Evolutionary conservation across 2,888 invertebrate species (phyloP).

Genomic region (Cantharis rustica): DNA sequence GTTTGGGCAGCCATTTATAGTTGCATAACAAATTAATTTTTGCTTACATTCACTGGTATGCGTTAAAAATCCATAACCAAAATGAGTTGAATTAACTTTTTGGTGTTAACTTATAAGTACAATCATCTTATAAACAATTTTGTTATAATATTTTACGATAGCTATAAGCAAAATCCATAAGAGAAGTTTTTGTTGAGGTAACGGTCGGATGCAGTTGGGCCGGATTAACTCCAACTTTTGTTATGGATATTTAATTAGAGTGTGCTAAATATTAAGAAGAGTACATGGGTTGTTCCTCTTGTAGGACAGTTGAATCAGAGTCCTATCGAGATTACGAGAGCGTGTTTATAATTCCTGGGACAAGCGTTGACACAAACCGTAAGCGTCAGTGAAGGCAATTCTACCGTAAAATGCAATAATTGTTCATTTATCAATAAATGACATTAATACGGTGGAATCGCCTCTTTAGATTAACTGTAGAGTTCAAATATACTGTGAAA

Average conservation of each 20-base stretch:
- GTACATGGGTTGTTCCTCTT: slow-evolving; percentile 45
- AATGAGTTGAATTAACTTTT: background rate
- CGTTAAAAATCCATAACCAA: background rate
- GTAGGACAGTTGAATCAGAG: slow-evolving; percentile 63
- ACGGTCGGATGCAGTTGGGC: background rate
- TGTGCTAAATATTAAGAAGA: slow-evolving; percentile 6
- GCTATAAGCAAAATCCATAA: background rate
- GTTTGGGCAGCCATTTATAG: background rate
- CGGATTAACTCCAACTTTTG: background rate
- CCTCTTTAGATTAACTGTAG: slow-evolving; percentile 48
- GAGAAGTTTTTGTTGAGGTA: background rate
- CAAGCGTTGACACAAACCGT: slow-evolving; percentile 68
- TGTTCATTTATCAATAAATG: background rate
- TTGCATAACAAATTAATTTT: slow-evolving; percentile 1
- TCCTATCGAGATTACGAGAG: slow-evolving; percentile 75
- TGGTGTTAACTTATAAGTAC: background rate
- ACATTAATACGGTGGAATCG: slow-evolving; percentile 45
- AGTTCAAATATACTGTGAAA: slow-evolving; percentile 45
- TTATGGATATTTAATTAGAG: background rate
- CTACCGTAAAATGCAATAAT: slow-evolving; percentile 52
- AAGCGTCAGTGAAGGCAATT: slow-evolving; percentile 53
- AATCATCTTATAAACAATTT: slow-evolving; percentile 1
- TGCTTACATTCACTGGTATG: slow-evolving; percentile 5
- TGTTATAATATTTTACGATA: slow-evolving; percentile 18
- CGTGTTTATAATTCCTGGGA: slow-evolving; percentile 74